These are phyloP conservation scores for Seriola aureovittata DNA, from an alignment of 2,113 vertebrate genomes.

Conservation along the genomic window DNA sequence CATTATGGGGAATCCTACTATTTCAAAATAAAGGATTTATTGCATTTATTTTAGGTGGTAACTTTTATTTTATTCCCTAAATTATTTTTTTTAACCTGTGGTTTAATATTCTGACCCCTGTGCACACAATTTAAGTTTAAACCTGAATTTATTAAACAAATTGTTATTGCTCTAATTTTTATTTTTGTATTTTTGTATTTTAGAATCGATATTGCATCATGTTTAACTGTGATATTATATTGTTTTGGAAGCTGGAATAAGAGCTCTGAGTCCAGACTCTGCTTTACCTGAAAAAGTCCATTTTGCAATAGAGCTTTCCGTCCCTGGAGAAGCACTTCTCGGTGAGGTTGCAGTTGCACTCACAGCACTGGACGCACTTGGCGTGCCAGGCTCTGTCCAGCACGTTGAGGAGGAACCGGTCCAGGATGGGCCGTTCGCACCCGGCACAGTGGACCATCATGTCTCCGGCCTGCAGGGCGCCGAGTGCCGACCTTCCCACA, in stretches of 20 bases:
- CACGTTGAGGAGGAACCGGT: conserved; percentile 95
- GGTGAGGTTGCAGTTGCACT: conserved; percentile 95
- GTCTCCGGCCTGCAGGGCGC: conserved; percentile 82
- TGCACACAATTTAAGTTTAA: neutral
- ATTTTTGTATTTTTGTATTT: neutral
- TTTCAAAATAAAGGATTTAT: neutral
- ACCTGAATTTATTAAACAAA: neutral
- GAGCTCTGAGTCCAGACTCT: neutral
- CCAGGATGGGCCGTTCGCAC: conserved; percentile 96
- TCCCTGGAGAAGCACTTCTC: conserved; percentile 98
- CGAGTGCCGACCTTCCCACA: conserved; percentile 81
- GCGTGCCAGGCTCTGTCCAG: conserved; percentile 97
- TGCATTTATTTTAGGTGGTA: neutral
- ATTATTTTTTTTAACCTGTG: neutral
- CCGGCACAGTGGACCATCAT: conserved; percentile 99
- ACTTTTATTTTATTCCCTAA: neutral
- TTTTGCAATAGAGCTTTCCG: conserved; percentile 98
- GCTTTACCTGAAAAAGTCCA: conserved; percentile 96
- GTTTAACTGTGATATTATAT: neutral
- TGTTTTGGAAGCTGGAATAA: neutral
- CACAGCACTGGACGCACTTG: conserved; percentile 97
- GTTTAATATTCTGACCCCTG: neutral
- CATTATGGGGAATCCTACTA: neutral
- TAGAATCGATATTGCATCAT: neutral
- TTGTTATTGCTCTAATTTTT: neutral